Evolutionary conservation across 1,140 invertebrate species (phyloP).

Genomic region (Physella acuta): DNA sequence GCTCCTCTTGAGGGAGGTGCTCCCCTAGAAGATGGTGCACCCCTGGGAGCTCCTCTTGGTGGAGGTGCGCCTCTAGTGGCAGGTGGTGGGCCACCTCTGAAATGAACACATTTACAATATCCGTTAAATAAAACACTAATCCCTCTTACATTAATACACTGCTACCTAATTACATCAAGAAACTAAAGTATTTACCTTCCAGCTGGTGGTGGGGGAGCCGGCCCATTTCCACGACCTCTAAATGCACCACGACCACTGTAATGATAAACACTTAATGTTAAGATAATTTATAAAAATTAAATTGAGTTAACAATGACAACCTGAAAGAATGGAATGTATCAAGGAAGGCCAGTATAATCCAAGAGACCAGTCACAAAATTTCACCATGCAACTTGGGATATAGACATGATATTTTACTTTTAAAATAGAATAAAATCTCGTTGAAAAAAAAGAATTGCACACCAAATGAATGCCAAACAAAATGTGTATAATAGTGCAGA

Average conservation of each 20-base stretch:
- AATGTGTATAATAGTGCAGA: too few species aligned
- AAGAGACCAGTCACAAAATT: too few species aligned
- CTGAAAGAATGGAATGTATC: too few species aligned
- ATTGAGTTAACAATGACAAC: too few species aligned
- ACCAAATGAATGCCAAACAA: too few species aligned
- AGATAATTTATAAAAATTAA: neutral
- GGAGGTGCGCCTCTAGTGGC: constrained; percentile 15
- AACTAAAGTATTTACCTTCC: neutral
- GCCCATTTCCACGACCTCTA: constrained; percentile 17
- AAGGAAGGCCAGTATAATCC: too few species aligned
- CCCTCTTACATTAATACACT: neutral
- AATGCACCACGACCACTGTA: constrained; percentile 10
- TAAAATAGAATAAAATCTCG: too few species aligned
- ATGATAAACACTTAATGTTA: neutral
- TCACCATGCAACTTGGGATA: too few species aligned
- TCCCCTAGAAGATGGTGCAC: constrained; percentile 8
- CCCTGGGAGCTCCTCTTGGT: constrained; percentile 18
- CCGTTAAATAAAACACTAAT: neutral
- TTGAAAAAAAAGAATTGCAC: too few species aligned
- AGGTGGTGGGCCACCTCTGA: constrained; percentile 12
- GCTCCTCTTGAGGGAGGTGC: constrained; percentile 7
- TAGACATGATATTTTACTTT: too few species aligned
- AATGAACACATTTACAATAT: neutral
- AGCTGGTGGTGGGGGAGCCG: constrained; percentile 7
- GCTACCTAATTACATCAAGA: neutral